Base-by-base conservation (phyloP, 2,888 invertebrate genomes). In the Spodoptera littoralis region DNA sequence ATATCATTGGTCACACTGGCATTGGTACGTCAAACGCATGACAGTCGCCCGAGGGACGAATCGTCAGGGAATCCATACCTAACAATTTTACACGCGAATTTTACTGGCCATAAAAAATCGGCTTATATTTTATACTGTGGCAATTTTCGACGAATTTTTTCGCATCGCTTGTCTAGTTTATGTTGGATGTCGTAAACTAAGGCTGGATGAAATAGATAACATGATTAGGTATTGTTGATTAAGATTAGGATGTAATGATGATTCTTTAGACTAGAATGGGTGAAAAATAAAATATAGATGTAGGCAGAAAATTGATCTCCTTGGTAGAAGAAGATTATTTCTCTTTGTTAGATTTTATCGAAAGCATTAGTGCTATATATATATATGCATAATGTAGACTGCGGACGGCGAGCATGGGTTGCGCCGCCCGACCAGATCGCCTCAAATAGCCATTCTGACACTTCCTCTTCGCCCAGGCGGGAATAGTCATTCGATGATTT, bases 41-140 rank as follows among this genome's bases (percentile, higher is more conserved):
- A 58, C 12, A n/a, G 50, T 51, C 60, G 70, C 74, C 71, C 44
- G 22, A 65, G 77, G 73, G 66, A 71, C 65, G 60, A 75, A 71
- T 69, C 77, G 69, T 69, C 78, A 80, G 75, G 72, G 72, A 70
- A 74, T 70, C 70, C 66, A 76, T 79, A 77, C 77, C 82, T 83
- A 85, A 88, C 86, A 84, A 85, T 84, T 84, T 81, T 80, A 80
- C 84, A 84, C 83, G 83, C 84, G 77, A 81, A 79, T 86, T 89
- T 90, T 89, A 90, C 87, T 83, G 86, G 75, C 83, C 84, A 84
- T 90, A 88, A 91, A 90, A 88, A 89, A 86, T 85, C 81, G 79
- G 77, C 79, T 80, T 82, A 84, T 85, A 85, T 89, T 90, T 89
- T 88, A 87, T 84, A 81, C 76, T 75, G 73, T 74, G 73, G 75